Conservation (phyloP, 1,140 invertebrate species). For the Chionoecetes opilio region DNA sequence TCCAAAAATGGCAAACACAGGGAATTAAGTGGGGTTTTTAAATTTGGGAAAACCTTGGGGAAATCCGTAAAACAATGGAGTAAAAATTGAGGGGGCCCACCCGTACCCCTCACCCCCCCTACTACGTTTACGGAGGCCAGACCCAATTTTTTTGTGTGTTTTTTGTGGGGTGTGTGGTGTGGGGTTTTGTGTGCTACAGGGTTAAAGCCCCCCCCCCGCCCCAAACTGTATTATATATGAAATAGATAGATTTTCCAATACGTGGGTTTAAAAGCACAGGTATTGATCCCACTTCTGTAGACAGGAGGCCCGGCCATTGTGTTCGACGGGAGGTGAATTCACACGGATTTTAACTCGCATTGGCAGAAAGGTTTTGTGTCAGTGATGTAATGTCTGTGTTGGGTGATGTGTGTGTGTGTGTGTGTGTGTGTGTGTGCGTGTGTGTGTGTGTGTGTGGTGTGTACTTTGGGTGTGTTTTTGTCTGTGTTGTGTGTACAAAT, state of each 20-base stretch:
- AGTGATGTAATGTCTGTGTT: not conserved
- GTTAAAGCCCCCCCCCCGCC: not conserved
- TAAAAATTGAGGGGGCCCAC: no score
- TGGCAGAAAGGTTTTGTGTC: conserved; percentile 3
- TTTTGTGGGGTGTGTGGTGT: no score
- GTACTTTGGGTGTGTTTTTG: not conserved
- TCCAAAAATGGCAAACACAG: no score
- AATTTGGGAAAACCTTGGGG: not conserved
- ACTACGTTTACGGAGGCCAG: no score
- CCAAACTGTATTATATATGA: not conserved
- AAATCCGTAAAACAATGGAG: not conserved
- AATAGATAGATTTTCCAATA: conserved; percentile 22
- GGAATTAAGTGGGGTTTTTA: no score
- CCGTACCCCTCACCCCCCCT: no score
- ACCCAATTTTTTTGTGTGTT: no score
- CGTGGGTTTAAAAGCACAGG: not conserved
- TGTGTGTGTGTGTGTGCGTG: conserved; percentile 25
- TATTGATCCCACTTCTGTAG: conserved; percentile 19
- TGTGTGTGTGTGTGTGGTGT: not conserved
- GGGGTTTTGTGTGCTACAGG: not conserved
- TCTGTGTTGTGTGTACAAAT: no score
- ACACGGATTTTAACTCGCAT: conserved; percentile 19
- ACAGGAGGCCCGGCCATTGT: conserved; percentile 3
- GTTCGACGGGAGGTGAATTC: not conserved
- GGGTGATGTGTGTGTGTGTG: not conserved